Evolutionary conservation across 2,888 invertebrate species (phyloP).

Genomic region (Rhopalosiphum nymphaeae): DNA sequence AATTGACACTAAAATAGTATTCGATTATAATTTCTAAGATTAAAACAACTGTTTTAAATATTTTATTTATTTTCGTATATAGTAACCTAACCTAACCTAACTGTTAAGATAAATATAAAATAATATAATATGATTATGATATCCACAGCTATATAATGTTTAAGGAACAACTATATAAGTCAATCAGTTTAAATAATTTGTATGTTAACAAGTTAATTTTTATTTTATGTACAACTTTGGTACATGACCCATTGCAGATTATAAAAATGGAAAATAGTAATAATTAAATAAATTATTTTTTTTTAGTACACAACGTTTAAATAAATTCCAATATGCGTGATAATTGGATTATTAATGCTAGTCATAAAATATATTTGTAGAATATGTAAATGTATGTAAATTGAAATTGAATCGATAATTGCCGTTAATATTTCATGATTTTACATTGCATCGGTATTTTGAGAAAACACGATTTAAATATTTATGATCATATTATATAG

Average conservation of each 20-base stretch:
- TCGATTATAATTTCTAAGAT: neutral
- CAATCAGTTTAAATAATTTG: constrained; percentile 39
- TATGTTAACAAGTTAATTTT: constrained; percentile 18
- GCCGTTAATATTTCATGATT: constrained; percentile 15
- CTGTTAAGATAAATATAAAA: too few species aligned
- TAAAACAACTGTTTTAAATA: neutral
- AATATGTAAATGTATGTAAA: constrained; percentile 42
- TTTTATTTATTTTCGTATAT: neutral
- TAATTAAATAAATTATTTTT: neutral
- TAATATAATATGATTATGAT: neutral
- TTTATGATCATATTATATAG: constrained; percentile 8
- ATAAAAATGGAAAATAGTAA: neutral
- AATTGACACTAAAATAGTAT: constrained; percentile 6
- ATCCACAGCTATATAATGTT: neutral
- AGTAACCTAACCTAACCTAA: too few species aligned
- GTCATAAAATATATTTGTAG: constrained; percentile 7
- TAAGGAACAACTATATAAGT: neutral
- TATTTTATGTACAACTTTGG: neutral
- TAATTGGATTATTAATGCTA: constrained; percentile 40
- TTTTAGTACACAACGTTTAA: neutral
- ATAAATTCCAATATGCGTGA: neutral
- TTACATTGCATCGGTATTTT: neutral
- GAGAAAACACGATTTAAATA: constrained; percentile 32
- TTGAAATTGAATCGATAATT: constrained; percentile 41
- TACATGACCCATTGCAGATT: neutral